Base-by-base conservation (phyloP, 2,888 invertebrate genomes). In the Caenorhabditis wallacei region DNA sequence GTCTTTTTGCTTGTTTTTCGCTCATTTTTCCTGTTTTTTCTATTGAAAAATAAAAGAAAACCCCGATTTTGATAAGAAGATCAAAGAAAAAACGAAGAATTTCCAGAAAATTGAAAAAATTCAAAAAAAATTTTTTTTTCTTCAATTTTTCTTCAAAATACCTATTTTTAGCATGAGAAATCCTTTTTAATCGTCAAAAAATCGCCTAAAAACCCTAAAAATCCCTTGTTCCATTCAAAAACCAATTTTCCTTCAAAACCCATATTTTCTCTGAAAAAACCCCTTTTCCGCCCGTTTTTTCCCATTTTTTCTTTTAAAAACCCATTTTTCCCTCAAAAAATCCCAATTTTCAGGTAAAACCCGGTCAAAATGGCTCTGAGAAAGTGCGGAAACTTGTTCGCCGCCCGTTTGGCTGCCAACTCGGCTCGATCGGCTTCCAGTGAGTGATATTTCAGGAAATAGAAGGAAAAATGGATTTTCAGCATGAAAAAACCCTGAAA, bases 321-420 rank as follows among this genome's bases (percentile, higher is more conserved):
- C 26, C 54, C 2, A 16, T n/a, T 70, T 56, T 48, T 43, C 22
- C 16, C 13, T 20, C 18, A 13, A 30, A 46, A 66, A 30, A 30
- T 7, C 35, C 18, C n/a, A 24, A 56, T 26, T 64, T 57, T 80
- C 66, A 85, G 84, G 82, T 85, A 84, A 85, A 75, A 69, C 70
- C 82, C 71, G 46, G 59, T 68, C 57, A 24, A 74, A 56, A 87
- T 87, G 87, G 87, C 87, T 63, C 79, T 87, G 61, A 70, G 85
- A 63, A 84, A 80, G 70, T 78, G 80, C 66, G 64, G 80, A 63
- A 79, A 75, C 46, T 54, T 84, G 53, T 59, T 82, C 46, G 71
- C 57, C 64, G 66, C 80, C 40, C 78, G 82, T 53, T 43, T 84
- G 20, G 68, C 70, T 35, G 63, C 18, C 46, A 71, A 26, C 30